Evolutionary conservation across 1,140 invertebrate species (phyloP).

Genomic region (Cherax quadricarinatus): DNA sequence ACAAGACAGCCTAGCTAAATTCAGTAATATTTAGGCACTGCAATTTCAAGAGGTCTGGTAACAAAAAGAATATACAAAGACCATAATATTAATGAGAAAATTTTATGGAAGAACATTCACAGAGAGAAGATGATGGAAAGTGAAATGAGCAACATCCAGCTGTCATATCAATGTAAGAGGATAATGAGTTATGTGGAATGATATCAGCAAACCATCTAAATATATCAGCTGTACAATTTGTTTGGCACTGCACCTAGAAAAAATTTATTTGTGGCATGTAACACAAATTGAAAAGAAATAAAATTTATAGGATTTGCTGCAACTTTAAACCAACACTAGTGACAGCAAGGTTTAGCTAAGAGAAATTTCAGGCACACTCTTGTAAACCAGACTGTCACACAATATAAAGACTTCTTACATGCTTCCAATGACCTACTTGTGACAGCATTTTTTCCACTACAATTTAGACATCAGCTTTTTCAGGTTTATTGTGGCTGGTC

Average conservation of each 20-base stretch:
- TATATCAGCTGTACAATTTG: conserved; percentile 54
- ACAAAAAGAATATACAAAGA: background rate
- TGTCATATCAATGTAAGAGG: background rate
- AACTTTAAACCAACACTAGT: conserved; percentile 45
- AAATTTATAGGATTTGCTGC: conserved; percentile 30
- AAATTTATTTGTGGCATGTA: conserved; percentile 25
- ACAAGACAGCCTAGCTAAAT: conserved; percentile 1
- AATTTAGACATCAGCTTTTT: conserved; percentile 33
- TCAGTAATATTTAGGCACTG: background rate
- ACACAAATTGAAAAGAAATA: conserved; percentile 43
- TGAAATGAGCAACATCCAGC: background rate
- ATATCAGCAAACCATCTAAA: conserved; percentile 63
- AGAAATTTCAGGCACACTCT: conserved; percentile 38
- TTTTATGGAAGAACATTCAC: conserved; percentile 16
- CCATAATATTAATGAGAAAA: background rate
- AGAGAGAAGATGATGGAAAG: conserved; percentile 9
- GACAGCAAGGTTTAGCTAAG: conserved; percentile 40
- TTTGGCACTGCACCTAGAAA: conserved; percentile 58
- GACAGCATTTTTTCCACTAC: conserved; percentile 7
- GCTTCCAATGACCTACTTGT: conserved; percentile 55
- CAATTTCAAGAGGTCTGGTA: background rate
- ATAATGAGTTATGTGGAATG: conserved; percentile 58
- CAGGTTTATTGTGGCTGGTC: conserved; percentile 37
- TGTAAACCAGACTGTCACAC: conserved; percentile 26
- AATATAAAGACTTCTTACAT: conserved; percentile 8